Conservation (phyloP, 1,140 invertebrate genomes). For the Polyergus mexicanus region DNA sequence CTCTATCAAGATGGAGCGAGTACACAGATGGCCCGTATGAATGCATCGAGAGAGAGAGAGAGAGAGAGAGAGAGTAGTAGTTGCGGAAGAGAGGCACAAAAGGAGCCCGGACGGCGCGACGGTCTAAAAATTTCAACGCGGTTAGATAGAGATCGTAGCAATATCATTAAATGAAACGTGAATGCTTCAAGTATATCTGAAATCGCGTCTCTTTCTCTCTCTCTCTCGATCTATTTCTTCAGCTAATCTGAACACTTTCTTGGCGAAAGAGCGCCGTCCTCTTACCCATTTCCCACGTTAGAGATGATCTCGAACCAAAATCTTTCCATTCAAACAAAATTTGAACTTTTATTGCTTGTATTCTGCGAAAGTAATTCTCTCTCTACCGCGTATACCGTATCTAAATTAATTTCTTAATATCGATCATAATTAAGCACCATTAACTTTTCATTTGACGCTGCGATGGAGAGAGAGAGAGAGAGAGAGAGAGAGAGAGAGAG, state of each 20-base stretch:
- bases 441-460: constrained; percentile 16
- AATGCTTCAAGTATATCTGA: constrained; percentile 23
- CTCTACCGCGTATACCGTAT: no score
- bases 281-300: not conserved
- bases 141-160: constrained; percentile 48
- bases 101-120: constrained; percentile 2
- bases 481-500: no score
- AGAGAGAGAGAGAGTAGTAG: constrained; percentile 7
- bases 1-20: constrained; percentile 58
- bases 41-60: constrained; percentile 24
- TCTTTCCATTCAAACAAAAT: constrained; percentile 6
- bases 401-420: not conserved
- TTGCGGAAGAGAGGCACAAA: constrained; percentile 44
- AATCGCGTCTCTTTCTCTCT: not conserved
- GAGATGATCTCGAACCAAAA: not conserved
- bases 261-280: not conserved
- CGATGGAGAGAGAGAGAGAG: not conserved
- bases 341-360: constrained; percentile 11
- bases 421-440: constrained; percentile 24
- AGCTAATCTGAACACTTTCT: not conserved
- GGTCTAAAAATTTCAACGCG: constrained; percentile 50
- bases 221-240: constrained; percentile 21
- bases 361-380: not conserved
- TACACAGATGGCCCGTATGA: constrained; percentile 61
- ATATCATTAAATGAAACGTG: constrained; percentile 34